Conservation (phyloP, 2,113 vertebrate genomes). For the Merops nubicus region DNA sequence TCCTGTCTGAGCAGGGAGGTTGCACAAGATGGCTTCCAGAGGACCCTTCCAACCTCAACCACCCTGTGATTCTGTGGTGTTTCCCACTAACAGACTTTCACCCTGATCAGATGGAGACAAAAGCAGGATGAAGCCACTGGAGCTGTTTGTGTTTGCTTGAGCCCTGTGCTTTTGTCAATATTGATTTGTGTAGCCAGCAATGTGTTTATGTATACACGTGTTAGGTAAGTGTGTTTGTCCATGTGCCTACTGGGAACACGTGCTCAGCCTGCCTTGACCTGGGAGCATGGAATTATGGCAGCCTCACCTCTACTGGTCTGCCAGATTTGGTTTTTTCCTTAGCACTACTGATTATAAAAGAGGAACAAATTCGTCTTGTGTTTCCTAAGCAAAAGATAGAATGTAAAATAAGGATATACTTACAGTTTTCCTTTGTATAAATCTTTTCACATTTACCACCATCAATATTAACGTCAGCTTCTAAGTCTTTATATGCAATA, state of each 20-base stretch:
- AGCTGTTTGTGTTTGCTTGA: not conserved
- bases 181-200: not conserved
- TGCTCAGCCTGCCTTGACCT: not conserved
- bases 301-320: not conserved
- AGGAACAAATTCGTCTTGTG: not conserved
- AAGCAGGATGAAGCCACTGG: not conserved
- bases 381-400: not conserved
- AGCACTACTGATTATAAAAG: not conserved
- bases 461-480: fast-evolving
- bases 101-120: no score
- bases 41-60: not conserved
- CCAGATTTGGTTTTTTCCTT: not conserved
- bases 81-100: not conserved
- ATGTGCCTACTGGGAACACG: not conserved
- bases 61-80: not conserved
- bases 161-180: not conserved
- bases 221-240: not conserved
- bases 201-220: not conserved
- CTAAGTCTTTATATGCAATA: fast-evolving
- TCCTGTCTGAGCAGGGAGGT: not conserved
- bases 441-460: not conserved
- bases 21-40: not conserved
- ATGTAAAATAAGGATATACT: not conserved
- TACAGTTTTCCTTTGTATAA: not conserved
- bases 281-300: not conserved